Evolutionary conservation across 2,888 invertebrate genomes (phyloP).

Genomic region (Metacarcinus magister): DNA sequence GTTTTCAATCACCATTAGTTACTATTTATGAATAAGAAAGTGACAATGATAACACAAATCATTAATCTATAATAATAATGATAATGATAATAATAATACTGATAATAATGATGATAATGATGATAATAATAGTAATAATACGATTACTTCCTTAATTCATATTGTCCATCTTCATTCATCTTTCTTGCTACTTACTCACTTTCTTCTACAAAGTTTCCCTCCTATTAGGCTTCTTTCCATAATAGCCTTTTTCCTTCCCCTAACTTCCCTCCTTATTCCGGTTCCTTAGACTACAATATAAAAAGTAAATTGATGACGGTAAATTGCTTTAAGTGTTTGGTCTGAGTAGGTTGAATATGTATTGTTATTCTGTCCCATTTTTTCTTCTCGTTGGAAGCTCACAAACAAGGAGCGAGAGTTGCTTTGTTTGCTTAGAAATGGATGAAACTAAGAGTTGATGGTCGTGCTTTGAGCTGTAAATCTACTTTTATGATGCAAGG

Average conservation of each 20-base stretch:
- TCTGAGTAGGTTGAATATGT: not conserved
- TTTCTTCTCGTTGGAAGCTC: not conserved
- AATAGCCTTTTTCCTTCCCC: not conserved
- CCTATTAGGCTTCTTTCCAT: not conserved
- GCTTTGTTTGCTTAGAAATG: not conserved
- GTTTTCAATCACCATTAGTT: no score
- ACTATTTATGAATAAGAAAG: no score
- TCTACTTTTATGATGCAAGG: not conserved
- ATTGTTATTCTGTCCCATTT: not conserved
- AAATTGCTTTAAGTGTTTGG: conserved; percentile 33
- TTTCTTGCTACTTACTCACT: not conserved
- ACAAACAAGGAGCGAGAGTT: not conserved
- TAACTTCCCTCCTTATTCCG: not conserved
- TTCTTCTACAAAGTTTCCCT: not conserved
- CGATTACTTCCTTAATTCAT: not conserved
- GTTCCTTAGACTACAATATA: not conserved
- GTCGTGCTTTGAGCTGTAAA: not conserved
- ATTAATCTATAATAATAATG: not conserved
- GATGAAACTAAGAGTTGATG: not conserved
- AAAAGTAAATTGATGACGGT: conserved; percentile 1
- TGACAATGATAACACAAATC: no score
- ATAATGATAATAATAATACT: not conserved
- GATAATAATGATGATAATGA: not conserved
- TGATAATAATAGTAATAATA: not conserved
- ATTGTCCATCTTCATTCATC: not conserved